Conservation (phyloP, 2,113 vertebrate genomes). For the Rissa tridactyla region DNA sequence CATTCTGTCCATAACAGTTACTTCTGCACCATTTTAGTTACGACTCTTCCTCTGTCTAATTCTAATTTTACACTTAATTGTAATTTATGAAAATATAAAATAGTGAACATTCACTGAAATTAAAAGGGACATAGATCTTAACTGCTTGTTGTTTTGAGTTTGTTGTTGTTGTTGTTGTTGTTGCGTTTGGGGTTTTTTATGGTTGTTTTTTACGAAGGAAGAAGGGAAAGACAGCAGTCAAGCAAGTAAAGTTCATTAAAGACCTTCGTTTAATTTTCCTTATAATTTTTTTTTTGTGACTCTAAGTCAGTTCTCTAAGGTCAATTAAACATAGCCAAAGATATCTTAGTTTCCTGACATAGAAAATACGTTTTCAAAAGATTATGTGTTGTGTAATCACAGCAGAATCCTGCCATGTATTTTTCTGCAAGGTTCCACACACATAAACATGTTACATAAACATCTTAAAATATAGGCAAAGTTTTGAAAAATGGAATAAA, state of each 20-base stretch:
- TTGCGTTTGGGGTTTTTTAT: not conserved
- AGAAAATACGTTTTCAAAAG: not conserved
- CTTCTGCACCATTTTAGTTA: not conserved
- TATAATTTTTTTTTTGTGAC: not conserved
- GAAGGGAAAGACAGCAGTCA: not conserved
- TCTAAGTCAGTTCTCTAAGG: not conserved
- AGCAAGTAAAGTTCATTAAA: not conserved
- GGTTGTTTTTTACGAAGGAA: not conserved
- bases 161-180: not conserved
- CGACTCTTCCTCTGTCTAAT: not conserved
- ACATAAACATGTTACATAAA: not conserved
- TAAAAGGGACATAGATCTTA: not conserved
- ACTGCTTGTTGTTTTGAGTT: not conserved
- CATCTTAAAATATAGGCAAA: not conserved
- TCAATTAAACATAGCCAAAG: not conserved
- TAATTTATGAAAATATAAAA: not conserved
- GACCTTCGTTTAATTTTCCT: not conserved
- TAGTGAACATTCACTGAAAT: not conserved
- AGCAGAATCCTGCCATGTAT: not conserved
- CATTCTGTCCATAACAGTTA: not conserved
- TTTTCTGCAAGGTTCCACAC: not conserved
- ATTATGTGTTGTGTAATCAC: not conserved
- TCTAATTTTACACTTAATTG: not conserved
- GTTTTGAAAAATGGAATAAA: not conserved
- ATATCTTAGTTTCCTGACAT: not conserved